These are phyloP conservation scores for Drosophila cracens DNA, from an alignment of 2,888 invertebrate genomes.

Conservation along the genomic window DNA sequence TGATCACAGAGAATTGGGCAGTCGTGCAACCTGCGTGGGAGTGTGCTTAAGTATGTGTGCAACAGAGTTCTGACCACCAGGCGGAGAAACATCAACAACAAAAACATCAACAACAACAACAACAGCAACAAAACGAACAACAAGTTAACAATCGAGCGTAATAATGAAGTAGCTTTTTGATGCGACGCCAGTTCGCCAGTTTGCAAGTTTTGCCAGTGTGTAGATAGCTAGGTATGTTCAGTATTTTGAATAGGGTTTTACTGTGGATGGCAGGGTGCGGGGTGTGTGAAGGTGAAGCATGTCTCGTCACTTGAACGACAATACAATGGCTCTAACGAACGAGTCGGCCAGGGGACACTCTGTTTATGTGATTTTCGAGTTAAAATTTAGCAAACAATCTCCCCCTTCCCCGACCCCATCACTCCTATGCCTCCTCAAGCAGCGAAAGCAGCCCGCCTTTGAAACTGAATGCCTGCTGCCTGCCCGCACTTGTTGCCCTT, in stretches of 20 bases:
- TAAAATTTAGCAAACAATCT: constrained; percentile 59
- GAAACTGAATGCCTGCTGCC: not conserved
- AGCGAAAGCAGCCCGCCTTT: not conserved
- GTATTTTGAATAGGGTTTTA: constrained; percentile 3
- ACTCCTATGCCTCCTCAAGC: not conserved
- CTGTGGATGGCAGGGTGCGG: not conserved
- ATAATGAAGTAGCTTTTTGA: constrained; percentile 80
- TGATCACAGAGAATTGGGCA: not conserved
- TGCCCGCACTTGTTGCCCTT: constrained; percentile 41
- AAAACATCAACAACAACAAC: constrained; percentile 19
- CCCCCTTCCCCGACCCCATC: not conserved
- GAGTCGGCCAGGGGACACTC: constrained; percentile 32
- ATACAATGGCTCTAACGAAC: constrained; percentile 57
- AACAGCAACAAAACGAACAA: constrained; percentile 30
- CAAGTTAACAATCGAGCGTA: constrained; percentile 75
- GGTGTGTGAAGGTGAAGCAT: not conserved
- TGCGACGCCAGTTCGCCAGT: constrained; percentile 38
- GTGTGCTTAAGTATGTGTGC: not conserved
- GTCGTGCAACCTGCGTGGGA: not conserved
- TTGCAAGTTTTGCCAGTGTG: not conserved
- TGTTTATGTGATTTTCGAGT: constrained; percentile 72
- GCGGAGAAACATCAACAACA: constrained; percentile 26
- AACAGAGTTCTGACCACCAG: constrained; percentile 29
- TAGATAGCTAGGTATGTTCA: not conserved
- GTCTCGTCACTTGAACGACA: constrained; percentile 33